Percentiles rank a stretch among this genome's conserved stretches.
Evolutionary conservation across 2,797 vertebrate species (phyloP).

Genomic region (Diglossa cyanea): DNA sequence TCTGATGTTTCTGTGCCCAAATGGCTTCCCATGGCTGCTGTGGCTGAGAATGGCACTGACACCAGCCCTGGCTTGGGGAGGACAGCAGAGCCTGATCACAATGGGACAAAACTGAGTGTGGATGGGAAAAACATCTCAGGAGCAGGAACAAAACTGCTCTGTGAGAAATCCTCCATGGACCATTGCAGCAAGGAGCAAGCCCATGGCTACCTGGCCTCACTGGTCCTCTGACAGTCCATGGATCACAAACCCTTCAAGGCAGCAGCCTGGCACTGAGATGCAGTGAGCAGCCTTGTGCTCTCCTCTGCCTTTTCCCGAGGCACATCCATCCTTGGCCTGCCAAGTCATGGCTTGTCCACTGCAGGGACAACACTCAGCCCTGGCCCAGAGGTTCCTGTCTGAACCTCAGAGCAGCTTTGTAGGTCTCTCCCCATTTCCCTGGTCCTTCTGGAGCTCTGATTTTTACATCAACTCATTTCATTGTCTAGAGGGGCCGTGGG

Average conservation of each 20-base stretch:
- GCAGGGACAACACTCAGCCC: accelerated
- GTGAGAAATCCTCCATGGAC: neutral
- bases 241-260: neutral
- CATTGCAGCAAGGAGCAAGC: neutral
- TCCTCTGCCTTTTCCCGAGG: neutral
- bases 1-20: neutral
- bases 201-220: neutral
- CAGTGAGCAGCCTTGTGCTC: accelerated
- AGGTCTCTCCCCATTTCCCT: neutral
- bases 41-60: neutral
- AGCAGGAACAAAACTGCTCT: neutral
- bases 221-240: neutral
- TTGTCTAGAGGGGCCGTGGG: accelerated
- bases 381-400: neutral
- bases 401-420: neutral
- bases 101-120: neutral
- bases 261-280: neutral
- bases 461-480: neutral
- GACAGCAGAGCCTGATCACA: accelerated
- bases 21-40: neutral
- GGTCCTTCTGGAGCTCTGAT: neutral
- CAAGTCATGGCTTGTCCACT: neutral
- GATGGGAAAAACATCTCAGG: neutral
- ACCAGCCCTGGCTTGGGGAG: neutral
- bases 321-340: accelerated